Percentiles rank a stretch among this genome's conserved stretches.
Evolutionary conservation across 2,888 invertebrate genomes (phyloP).

Genomic region (Papilio protenor): DNA sequence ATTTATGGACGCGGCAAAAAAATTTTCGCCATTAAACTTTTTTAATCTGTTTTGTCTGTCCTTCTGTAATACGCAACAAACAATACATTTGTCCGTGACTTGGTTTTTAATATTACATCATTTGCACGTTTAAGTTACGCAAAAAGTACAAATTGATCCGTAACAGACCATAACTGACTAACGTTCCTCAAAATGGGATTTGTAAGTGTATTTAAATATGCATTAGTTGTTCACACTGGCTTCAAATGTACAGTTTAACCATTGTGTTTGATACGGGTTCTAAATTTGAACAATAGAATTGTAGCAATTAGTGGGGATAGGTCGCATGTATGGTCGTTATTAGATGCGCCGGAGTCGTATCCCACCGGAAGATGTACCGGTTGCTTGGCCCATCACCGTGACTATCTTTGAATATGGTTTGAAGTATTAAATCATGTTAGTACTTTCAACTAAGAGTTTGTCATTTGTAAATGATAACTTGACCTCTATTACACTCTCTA

Average conservation of each 20-base stretch:
- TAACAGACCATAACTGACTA: constrained; percentile 24
- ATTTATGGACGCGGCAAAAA: constrained; percentile 1
- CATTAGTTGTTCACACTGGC: constrained; percentile 15
- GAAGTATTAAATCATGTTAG: background rate
- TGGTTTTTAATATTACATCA: background rate
- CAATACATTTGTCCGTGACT: constrained; percentile 1
- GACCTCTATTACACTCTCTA: too few relatives aligned
- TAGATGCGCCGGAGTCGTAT: constrained; percentile 30
- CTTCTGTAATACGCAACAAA: background rate
- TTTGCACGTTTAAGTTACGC: background rate
- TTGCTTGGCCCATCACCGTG: constrained; percentile 2
- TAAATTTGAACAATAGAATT: constrained; percentile 66
- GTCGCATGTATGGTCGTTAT: constrained; percentile 40
- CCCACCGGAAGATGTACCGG: constrained; percentile 28
- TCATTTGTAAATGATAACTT: too few relatives aligned
- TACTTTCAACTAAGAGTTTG: background rate
- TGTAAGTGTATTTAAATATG: constrained; percentile 7
- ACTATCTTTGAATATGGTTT: background rate
- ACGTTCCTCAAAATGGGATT: background rate
- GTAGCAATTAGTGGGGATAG: constrained; percentile 49
- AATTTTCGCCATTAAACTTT: background rate
- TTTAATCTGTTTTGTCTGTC: background rate
- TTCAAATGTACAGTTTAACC: constrained; percentile 13
- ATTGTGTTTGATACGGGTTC: constrained; percentile 59
- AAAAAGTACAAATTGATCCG: constrained; percentile 7